These are phyloP conservation scores for Drosophila erecta DNA, from an alignment of 1,140 invertebrate genomes.

Conservation along the genomic window DNA sequence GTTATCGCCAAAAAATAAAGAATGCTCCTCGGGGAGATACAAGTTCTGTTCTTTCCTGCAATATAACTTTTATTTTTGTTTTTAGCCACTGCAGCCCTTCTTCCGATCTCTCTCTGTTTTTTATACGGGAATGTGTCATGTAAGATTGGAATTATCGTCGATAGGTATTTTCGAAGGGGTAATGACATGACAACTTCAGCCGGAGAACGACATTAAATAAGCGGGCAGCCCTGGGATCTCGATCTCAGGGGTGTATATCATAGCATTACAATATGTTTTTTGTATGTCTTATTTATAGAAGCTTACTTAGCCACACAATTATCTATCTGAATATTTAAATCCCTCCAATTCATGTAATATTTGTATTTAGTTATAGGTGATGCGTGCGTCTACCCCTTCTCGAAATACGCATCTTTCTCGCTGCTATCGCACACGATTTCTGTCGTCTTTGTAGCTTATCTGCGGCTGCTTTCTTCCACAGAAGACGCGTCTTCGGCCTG, in stretches of 20 bases:
- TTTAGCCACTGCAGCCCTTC: slow-evolving; percentile 36
- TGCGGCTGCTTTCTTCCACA: slow-evolving; percentile 69
- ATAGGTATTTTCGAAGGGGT: slow-evolving; percentile 26
- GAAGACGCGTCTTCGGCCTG: slow-evolving; percentile 18
- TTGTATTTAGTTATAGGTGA: slow-evolving; percentile 17
- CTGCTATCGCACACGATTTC: slow-evolving; percentile 73
- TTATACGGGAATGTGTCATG: slow-evolving; percentile 65
- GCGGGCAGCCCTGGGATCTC: too few relatives aligned
- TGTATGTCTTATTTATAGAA: too few relatives aligned
- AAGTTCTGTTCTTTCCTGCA: slow-evolving; percentile 27
- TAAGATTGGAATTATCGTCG: slow-evolving; percentile 28
- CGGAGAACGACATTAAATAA: not conserved
- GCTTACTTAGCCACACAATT: too few relatives aligned
- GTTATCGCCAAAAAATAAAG: slow-evolving; percentile 76
- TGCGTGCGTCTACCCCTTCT: not conserved
- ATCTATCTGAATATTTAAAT: too few relatives aligned
- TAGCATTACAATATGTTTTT: too few relatives aligned
- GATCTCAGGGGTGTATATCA: not conserved
- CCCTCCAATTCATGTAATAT: too few relatives aligned
- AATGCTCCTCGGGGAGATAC: slow-evolving; percentile 50
- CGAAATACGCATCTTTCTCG: slow-evolving; percentile 8
- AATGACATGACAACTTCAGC: slow-evolving; percentile 11
- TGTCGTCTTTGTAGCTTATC: slow-evolving; percentile 77
- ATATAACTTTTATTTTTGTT: slow-evolving; percentile 19
- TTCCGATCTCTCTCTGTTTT: slow-evolving; percentile 43